These are phyloP conservation scores for Tangara arthus DNA, from an alignment of 2,797 vertebrate species.

Conservation along the genomic window DNA sequence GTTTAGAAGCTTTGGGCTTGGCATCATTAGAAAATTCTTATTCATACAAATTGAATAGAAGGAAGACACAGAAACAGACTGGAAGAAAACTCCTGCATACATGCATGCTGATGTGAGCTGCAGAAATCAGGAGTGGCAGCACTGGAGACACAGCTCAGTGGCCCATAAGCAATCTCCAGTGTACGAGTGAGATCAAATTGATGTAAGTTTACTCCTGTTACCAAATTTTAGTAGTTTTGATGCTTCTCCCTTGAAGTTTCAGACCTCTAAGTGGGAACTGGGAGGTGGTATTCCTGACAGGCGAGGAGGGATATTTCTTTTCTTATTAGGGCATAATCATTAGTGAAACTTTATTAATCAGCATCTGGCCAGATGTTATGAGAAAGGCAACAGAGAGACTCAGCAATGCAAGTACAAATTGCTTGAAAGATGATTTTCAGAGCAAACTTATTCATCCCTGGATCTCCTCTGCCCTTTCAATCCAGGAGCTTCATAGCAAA, in stretches of 20 bases:
- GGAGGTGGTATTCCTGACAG: not conserved
- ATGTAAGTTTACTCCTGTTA: not conserved
- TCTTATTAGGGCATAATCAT: not conserved
- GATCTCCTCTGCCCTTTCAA: not conserved
- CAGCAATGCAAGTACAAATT: not conserved
- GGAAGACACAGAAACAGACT: not conserved
- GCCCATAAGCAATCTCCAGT: not conserved
- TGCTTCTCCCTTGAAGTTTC: not conserved
- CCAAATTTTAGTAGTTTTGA: not conserved
- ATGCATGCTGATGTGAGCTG: not conserved
- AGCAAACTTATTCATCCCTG: not conserved
- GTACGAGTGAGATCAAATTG: not conserved
- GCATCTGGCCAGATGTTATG: not conserved
- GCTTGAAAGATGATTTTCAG: not conserved
- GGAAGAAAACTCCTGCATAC: not conserved
- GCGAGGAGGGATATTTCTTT: not conserved
- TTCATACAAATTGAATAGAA: not conserved
- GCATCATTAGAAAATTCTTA: not conserved
- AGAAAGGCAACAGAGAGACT: not conserved
- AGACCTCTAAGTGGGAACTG: not conserved
- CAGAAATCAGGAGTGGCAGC: not conserved
- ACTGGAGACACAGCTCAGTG: not conserved
- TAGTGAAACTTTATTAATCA: not conserved
- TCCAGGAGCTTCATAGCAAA: not conserved
- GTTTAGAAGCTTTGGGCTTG: not conserved